Base-by-base conservation (phyloP, 2,113 vertebrate genomes). In the Gadus macrocephalus region DNA sequence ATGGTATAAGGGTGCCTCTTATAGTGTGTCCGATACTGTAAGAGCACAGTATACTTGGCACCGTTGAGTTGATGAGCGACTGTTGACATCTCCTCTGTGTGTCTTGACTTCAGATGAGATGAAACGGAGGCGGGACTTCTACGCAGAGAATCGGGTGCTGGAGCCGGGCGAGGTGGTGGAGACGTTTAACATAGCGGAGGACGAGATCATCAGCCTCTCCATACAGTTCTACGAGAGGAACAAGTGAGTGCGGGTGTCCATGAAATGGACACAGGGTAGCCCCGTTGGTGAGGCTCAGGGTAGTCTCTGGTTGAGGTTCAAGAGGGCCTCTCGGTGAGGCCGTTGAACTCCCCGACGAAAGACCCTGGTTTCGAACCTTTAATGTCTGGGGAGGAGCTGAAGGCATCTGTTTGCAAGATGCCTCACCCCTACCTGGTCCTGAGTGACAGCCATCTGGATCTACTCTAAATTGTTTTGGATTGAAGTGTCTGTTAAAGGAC, bases 121-220 rank as follows among this genome's bases (percentile, higher is more conserved):
- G 95, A 98, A 98, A 77, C 86, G 96, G 61, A 86, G 96, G 8
- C 92, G 96, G 1, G 93, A 97, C 74, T 98, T 98, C 85, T 97
- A 97, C 2, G 90, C 95, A 0, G 90, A 94, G 0, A 95, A 95
- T 62, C 93, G 85, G 1, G 49, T 59, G 88, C 92, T 2, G 94
- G 95, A 77, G 84, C 93, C 69, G 53, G 93, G 7, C 83, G 95
- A 88, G 90, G 92, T 90, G 72, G 89, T 90, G 78, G 94, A 96
- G 76, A 94, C 91, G 70, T 93, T 91, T 16, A 86, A 89, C 64
- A 93, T 93, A 66, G 86, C 93, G 0, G 94, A 96, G 6, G 95
- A 96, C 0, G 95, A 95, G 84, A 96, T 95, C 27, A 95, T 98
- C 91, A 98, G 95, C 73, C 91, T 98, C 63, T 96, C 95, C 81